Evolutionary conservation across 2,797 vertebrate genomes (phyloP), one percentile per base, ranked within the genome.

Genomic region (Cossypha dichroa): DNA sequence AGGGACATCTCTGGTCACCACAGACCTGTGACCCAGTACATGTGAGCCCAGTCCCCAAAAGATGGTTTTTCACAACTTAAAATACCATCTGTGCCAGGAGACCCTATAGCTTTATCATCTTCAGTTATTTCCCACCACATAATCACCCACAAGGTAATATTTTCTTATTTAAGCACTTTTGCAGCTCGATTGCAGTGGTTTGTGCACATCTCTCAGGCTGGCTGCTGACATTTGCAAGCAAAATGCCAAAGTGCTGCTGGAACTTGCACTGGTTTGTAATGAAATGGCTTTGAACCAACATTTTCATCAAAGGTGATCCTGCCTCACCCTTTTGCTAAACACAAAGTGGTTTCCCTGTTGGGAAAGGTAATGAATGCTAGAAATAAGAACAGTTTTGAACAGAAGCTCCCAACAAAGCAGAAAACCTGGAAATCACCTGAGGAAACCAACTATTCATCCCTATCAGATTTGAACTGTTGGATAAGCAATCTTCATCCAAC

Each of bases 311-410:
- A 94, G 79, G 48, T 60, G 43, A 56, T 88, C 67, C 85, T 80
- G 60, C 93, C 92, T 88, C 87, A 80, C 85, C 81, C 95, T 91
- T 85, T 60, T 38, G 58, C 75, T 86, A 86, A 91, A 83, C 41
- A 89, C 29, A 10, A 52, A 59, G 48, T 41, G 49, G 29, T 58
- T 93, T 85, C 81, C 58, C 70, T 45, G 11, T 54, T 60, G 72
- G 75, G 70, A 90, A 93, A 92, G 78, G 72, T 73, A 80, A 78
- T 6, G 33, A 95, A 66, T 31, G 16, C 51, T 62, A 28, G 6
- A 91, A 81, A 72, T 49, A 40, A 89, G 38, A 70, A 54, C 4
- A 13, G 20, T 46, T 81, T 72, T 55, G 31, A 83, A 70, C 20
- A 77, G 29, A 87, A 91, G 28, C n/a, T 75, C n/a, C 34, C 45